Percentiles rank a stretch among this genome's conserved stretches.
These are phyloP conservation scores for Lophius americanus DNA, from an alignment of 2,797 vertebrate genomes.

Conservation along the genomic window DNA sequence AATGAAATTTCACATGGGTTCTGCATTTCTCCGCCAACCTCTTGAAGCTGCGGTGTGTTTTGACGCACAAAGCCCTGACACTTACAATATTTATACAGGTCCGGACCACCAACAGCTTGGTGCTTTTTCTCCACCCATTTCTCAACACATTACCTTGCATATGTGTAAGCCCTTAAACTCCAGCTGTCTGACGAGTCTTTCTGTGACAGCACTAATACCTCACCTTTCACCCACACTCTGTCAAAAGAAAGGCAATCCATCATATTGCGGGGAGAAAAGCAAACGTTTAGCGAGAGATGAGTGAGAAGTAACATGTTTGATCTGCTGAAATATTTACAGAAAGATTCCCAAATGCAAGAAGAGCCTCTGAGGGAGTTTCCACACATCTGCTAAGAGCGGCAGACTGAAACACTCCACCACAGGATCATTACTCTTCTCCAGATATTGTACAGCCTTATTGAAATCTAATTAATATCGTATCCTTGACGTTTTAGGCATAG, in stretches of 20 bases:
- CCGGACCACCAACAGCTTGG: conserved; percentile 79
- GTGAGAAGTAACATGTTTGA: conserved; percentile 74
- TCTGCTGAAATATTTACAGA: conserved; percentile 72
- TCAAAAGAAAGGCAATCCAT: conserved; percentile 72
- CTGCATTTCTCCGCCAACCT: conserved; percentile 67
- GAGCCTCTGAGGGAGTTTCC: conserved; percentile 69
- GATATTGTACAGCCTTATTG: conserved; percentile 8
- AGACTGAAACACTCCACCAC: conserved; percentile 38
- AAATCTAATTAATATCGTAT: neutral
- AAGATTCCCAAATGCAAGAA: conserved; percentile 63
- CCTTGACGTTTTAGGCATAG: too few species aligned
- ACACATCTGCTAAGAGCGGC: conserved; percentile 50
- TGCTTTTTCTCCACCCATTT: conserved; percentile 54
- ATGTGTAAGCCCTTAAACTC: conserved; percentile 61
- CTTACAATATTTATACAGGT: conserved; percentile 73
- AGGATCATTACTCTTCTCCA: conserved; percentile 23
- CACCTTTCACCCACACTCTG: conserved; percentile 66
- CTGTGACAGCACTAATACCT: conserved; percentile 64
- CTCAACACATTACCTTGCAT: conserved; percentile 53
- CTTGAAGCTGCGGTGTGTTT: conserved; percentile 57
- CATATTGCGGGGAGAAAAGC: conserved; percentile 63
- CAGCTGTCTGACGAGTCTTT: conserved; percentile 39
- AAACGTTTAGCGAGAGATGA: conserved; percentile 70
- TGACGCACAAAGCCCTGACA: conserved; percentile 67
- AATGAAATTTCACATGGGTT: conserved; percentile 62